phyloP scores from a whole-genome alignment of 37 sponge, comb jelly and placozoan genomes.

The Mnemiopsis leidyi region DNA sequence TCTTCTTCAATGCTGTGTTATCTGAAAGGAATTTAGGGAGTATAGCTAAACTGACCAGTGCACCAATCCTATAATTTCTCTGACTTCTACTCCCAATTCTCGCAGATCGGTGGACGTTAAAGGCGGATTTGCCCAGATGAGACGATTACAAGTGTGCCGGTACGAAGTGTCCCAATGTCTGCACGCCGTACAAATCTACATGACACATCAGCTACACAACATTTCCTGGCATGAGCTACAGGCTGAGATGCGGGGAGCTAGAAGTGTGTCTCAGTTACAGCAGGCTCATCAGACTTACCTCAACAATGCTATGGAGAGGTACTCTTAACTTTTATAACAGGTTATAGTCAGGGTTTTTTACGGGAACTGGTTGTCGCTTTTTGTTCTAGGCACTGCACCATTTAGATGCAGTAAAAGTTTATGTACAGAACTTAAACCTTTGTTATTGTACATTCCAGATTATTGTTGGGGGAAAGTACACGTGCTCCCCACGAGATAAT shows the following conservation, averaged over 20 bases:
- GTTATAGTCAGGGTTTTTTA: no score
- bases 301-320: conserved; percentile 54
- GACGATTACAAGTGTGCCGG: conserved; percentile 35
- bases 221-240: conserved; percentile 48
- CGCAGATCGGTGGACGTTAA: conserved; percentile 16
- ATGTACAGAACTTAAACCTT: no score
- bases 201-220: conserved; percentile 57
- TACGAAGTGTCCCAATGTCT: conserved; percentile 58
- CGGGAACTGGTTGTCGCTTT: no score
- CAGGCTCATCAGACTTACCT: conserved; percentile 7
- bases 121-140: conserved; percentile 1
- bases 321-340: no score
- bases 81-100: neutral
- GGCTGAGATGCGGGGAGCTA: neutral
- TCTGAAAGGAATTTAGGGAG: no score
- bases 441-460: neutral
- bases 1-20: no score
- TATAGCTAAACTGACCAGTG: no score
- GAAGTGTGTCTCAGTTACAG: conserved; percentile 36
- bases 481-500: conserved; percentile 48
- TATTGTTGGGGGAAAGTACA: conserved; percentile 19
- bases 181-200: conserved; percentile 60
- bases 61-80: no score
- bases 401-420: no score
- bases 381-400: no score